Conservation (phyloP, 2,888 invertebrate genomes). For the Drosophila multiciliata region DNA sequence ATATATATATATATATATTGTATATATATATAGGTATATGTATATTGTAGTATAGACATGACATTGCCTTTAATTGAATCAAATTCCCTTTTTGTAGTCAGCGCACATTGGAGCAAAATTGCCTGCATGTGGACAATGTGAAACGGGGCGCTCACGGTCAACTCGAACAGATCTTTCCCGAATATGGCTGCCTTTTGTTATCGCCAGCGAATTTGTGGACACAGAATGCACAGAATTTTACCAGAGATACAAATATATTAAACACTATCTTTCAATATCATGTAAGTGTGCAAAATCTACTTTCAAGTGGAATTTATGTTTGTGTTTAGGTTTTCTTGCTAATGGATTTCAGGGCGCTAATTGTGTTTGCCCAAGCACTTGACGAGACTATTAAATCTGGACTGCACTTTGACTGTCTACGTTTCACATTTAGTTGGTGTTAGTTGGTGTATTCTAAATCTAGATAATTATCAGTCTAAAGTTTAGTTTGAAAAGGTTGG, state of each 20-base stretch:
- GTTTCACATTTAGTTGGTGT: background rate
- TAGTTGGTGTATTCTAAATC: background rate
- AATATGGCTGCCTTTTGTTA: slow-evolving; percentile 95
- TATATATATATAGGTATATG: slow-evolving; percentile 12
- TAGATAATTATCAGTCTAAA: background rate
- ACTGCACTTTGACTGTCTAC: slow-evolving; percentile 26
- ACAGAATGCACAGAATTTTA: slow-evolving; percentile 91
- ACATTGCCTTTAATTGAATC: slow-evolving; percentile 64
- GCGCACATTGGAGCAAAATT: slow-evolving; percentile 91
- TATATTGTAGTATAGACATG: slow-evolving; percentile 21
- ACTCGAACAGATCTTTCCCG: slow-evolving; percentile 90
- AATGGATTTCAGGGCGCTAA: slow-evolving; percentile 42
- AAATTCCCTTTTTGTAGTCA: slow-evolving; percentile 85
- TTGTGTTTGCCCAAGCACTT: slow-evolving; percentile 44
- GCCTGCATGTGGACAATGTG: slow-evolving; percentile 93
- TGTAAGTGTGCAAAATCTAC: slow-evolving; percentile 85
- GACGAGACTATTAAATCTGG: slow-evolving; percentile 18
- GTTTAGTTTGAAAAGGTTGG: background rate
- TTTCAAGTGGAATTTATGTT: background rate
- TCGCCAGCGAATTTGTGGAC: slow-evolving; percentile 98
- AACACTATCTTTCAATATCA: slow-evolving; percentile 93
- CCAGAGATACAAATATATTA: slow-evolving; percentile 91
- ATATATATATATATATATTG: slow-evolving; percentile 6
- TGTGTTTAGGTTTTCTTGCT: slow-evolving; percentile 13
- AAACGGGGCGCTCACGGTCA: slow-evolving; percentile 86